phyloP scores from a whole-genome alignment of 2,797 vertebrate genomes.

The Allochrocebus solatus region DNA sequence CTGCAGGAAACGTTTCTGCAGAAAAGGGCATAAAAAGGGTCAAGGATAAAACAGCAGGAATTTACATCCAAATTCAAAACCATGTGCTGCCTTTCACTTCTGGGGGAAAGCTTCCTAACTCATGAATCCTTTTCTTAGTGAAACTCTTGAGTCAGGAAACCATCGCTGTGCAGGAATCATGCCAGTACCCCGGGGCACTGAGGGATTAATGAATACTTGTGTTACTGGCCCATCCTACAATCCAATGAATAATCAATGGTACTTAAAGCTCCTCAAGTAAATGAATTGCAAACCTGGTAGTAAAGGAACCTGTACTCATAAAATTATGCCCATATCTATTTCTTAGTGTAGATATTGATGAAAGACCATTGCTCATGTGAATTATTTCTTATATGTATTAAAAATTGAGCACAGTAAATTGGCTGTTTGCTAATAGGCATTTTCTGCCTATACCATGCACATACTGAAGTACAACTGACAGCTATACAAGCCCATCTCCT shows the following conservation, averaged over 20 bases:
- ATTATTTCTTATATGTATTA: constrained; percentile 69
- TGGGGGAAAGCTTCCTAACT: not conserved
- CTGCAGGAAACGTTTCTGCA: not conserved
- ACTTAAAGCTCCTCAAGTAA: constrained; percentile 77
- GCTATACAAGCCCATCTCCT: not conserved
- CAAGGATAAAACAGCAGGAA: constrained; percentile 42
- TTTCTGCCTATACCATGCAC: not conserved
- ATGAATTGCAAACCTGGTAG: constrained; percentile 81
- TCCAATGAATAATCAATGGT: constrained; percentile 83
- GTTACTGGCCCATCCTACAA: constrained; percentile 71
- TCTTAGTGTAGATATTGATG: constrained; percentile 73
- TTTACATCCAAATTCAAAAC: not conserved
- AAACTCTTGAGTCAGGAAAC: constrained; percentile 37
- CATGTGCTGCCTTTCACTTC: not conserved
- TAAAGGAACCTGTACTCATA: constrained; percentile 77
- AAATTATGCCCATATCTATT: constrained; percentile 68
- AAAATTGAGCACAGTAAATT: constrained; percentile 66
- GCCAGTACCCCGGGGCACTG: constrained; percentile 68
- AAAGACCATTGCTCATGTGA: constrained; percentile 51
- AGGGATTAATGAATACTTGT: constrained; percentile 82
- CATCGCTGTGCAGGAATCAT: constrained; percentile 64
- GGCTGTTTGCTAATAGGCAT: constrained; percentile 61
- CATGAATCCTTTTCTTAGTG: not conserved
- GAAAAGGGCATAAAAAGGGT: not conserved
- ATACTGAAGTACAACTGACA: not conserved